Percentiles rank a stretch among this genome's conserved stretches.
phyloP scores from a whole-genome alignment of 2,888 invertebrate species.

The Habroteleia sp. region DNA sequence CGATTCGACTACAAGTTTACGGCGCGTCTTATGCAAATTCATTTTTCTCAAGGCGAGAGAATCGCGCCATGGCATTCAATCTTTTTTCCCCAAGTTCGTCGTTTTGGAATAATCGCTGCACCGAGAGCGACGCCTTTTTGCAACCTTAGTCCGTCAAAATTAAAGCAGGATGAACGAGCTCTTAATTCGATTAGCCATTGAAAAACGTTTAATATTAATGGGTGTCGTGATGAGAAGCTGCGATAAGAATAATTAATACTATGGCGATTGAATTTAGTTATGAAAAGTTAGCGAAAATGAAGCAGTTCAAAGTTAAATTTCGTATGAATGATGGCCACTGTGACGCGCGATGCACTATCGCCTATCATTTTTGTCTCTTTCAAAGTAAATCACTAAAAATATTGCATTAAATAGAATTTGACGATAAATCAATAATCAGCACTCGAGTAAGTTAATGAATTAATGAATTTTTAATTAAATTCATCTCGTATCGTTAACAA shows the following conservation, averaged over 20 bases:
- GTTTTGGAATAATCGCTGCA: no score
- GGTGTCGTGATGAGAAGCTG: not conserved
- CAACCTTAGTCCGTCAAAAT: not conserved
- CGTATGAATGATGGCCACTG: constrained; percentile 18
- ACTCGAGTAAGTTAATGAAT: constrained; percentile 4
- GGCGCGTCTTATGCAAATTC: constrained; percentile 28
- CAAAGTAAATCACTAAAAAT: constrained; percentile 34
- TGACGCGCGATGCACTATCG: constrained; percentile 13
- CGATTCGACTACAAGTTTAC: constrained; percentile 14
- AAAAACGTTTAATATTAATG: constrained; percentile 2
- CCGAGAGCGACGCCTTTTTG: not conserved
- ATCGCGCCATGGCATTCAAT: not conserved
- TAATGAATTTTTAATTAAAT: constrained; percentile 33
- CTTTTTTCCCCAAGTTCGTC: no score
- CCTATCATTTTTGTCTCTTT: constrained; percentile 10
- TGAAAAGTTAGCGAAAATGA: constrained; percentile 24
- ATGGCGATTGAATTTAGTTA: constrained; percentile 15
- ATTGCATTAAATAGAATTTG: constrained; percentile 11
- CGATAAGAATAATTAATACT: constrained; percentile 31
- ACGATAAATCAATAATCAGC: constrained; percentile 31
- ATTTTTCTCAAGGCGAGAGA: constrained; percentile 20
- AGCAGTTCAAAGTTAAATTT: constrained; percentile 13
- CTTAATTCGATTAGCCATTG: constrained; percentile 8
- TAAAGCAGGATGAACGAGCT: not conserved
- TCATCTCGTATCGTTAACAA: constrained; percentile 6